Evolutionary conservation across 2,113 vertebrate species (phyloP), one percentile per base, ranked within the genome.

Genomic region (Oryzias javanicus): DNA sequence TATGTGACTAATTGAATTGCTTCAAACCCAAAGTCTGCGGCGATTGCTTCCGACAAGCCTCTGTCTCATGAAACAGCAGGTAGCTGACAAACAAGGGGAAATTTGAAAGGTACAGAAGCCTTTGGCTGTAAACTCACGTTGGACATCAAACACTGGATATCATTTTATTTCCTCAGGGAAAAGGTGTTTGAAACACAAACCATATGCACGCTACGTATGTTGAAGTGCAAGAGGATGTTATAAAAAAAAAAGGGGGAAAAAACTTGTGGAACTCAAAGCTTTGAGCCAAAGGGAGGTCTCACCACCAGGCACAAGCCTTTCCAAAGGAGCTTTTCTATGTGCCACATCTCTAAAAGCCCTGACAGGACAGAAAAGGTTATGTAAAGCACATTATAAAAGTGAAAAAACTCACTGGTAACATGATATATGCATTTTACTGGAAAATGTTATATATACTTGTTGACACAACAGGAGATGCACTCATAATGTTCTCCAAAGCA

Each of bases 101-200:
- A 80, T 80, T 80, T 85, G 76, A 90, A 88, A 84, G 76, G 73
- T 81, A 82, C 70, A 77, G 81, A 88, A 90, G 84, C 86, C 88
- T 89, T 90, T 90, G 89, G 88, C 86, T 88, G 77, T 88, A 89
- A 90, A 90, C 76, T 81, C 83, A 85, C 83, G 90, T 81, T 85
- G 80, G 90, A 91, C 88, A 90, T 91, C 90, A 91, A 91, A 91
- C 88, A 82, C 81, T 88, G 84, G 89, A 86, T 88, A 90, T 87
- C 60, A 67, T 86, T 85, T 74, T 84, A 80, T 87, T 80, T 90
- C 86, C 87, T 85, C 27, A 14, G 85, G 89, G 84, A 83, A 65
- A 82, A 78, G 19, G 70, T 82, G 76, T 86, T 89, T 85, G 67
- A 86, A 90, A 86, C 63, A 35, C 65, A 68, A 81, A 74, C 86